Evolutionary conservation across 2,113 vertebrate species (phyloP).

Genomic region (Camelus dromedarius): DNA sequence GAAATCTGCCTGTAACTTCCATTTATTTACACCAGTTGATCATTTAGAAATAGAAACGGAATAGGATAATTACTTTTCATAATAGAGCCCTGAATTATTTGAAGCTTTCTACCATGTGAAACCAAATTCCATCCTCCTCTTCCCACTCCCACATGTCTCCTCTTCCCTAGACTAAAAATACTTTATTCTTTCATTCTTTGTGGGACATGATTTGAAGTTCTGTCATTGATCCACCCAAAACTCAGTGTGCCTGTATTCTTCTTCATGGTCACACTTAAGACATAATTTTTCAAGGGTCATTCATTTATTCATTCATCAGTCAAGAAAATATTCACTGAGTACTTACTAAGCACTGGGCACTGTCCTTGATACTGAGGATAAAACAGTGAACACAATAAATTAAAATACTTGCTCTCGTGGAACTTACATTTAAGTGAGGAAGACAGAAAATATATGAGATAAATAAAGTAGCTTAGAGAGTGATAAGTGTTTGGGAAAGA

Average conservation of each 20-base stretch:
- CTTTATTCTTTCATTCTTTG: neutral
- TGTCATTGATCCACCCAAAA: neutral
- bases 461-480: neutral
- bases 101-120: neutral
- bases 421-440: neutral
- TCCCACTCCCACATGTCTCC: neutral
- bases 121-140: neutral
- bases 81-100: neutral
- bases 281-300: neutral
- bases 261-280: neutral
- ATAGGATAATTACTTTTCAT: neutral
- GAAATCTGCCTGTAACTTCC: neutral
- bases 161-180: neutral
- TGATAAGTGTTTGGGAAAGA: neutral
- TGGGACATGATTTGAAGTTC: neutral
- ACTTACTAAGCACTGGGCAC: neutral
- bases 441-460: neutral
- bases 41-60: slow-evolving; percentile 32
- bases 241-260: neutral
- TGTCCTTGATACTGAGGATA: neutral
- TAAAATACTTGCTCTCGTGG: neutral
- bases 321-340: neutral
- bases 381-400: neutral
- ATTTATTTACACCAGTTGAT: neutral
- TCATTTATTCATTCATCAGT: neutral